Evolutionary conservation across 1,140 invertebrate species (phyloP).

Genomic region (Drosophila funebris): DNA sequence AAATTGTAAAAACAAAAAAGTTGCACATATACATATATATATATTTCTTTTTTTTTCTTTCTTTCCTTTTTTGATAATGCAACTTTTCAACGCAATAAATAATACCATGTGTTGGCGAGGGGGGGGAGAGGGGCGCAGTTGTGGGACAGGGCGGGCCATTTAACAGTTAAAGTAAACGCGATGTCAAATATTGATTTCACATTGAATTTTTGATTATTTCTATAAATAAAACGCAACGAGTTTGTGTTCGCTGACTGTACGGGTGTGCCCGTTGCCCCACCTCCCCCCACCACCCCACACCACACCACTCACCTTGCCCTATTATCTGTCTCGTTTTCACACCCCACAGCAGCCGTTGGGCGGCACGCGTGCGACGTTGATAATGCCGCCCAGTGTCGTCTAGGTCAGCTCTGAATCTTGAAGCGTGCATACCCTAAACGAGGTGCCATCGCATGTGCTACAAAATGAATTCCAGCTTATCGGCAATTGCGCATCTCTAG

Average conservation of each 20-base stretch:
- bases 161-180: slow-evolving; percentile 56
- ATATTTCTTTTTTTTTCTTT: neutral
- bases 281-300: neutral
- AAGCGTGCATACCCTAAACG: neutral
- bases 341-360: slow-evolving; percentile 7
- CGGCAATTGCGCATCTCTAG: neutral
- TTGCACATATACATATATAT: neutral
- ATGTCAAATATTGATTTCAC: slow-evolving; percentile 75
- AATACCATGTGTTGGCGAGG: slow-evolving; percentile 46
- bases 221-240: slow-evolving; percentile 61
- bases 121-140: neutral
- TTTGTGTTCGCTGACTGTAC: slow-evolving; percentile 1
- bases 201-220: slow-evolving; percentile 78
- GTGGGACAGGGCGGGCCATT: neutral
- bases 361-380: slow-evolving; percentile 65
- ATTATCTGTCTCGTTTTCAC: slow-evolving; percentile 9
- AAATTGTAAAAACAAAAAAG: slow-evolving; percentile 57
- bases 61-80: slow-evolving; percentile 66
- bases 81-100: slow-evolving; percentile 80
- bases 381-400: slow-evolving; percentile 53
- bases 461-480: neutral
- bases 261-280: neutral
- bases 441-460: neutral
- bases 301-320: neutral
- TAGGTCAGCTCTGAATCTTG: slow-evolving; percentile 59